Conservation (phyloP, 2,113 vertebrate species). For the Dendrocopos noguchii region DNA sequence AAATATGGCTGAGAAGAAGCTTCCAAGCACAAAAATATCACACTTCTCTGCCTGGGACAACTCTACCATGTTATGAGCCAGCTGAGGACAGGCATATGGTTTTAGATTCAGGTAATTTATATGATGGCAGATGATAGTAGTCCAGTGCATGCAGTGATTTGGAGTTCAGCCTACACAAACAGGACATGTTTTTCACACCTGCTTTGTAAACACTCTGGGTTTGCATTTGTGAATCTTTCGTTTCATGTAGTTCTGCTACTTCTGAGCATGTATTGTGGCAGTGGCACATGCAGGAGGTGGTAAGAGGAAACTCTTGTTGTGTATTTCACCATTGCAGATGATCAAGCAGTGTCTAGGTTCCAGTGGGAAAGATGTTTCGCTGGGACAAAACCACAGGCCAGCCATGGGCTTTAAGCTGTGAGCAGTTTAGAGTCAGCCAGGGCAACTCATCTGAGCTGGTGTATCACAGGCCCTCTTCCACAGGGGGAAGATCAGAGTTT, state of each 20-base stretch:
- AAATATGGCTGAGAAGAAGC: background rate
- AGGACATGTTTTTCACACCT: background rate
- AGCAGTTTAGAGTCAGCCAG: too few relatives aligned
- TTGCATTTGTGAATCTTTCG: background rate
- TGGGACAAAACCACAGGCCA: too few relatives aligned
- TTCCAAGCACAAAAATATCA: fast-evolving
- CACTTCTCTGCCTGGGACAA: background rate
- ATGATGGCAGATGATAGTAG: background rate
- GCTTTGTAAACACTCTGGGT: background rate
- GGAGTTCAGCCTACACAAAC: fast-evolving
- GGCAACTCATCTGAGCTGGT: too few relatives aligned
- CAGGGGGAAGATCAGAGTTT: background rate
- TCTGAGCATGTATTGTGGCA: background rate
- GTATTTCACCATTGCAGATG: background rate
- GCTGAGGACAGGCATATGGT: background rate
- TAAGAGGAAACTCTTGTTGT: background rate
- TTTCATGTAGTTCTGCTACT: background rate
- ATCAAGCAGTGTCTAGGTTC: background rate
- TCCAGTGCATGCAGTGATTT: background rate
- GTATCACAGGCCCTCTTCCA: background rate
- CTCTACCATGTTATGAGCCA: background rate
- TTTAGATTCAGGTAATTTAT: background rate
- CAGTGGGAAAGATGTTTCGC: background rate
- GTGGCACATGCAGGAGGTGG: background rate
- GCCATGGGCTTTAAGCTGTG: too few relatives aligned